These are phyloP conservation scores for Spea hammondii DNA, from an alignment of 2,797 vertebrate species.

Conservation along the genomic window DNA sequence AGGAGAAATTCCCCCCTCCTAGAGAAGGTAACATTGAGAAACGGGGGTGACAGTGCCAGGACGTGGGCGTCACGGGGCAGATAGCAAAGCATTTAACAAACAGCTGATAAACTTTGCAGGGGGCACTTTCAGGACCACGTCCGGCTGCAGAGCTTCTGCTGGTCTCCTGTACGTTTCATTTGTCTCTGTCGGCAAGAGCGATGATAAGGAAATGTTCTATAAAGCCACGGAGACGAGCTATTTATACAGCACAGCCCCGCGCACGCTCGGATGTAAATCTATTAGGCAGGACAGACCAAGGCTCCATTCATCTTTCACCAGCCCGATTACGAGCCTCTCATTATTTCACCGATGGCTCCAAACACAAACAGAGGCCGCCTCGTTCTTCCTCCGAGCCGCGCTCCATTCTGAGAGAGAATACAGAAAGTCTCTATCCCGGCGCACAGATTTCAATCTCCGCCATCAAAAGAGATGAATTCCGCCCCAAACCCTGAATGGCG, in stretches of 20 bases:
- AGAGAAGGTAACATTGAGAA: too few species aligned
- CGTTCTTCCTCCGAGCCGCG: conserved; percentile 7
- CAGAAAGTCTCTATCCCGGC: conserved; percentile 1
- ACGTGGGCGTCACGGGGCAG: too few species aligned
- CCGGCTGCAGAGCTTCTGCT: background rate
- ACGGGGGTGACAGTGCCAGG: too few species aligned
- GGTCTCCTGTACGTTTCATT: conserved; percentile 3
- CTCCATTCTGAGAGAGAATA: conserved; percentile 2
- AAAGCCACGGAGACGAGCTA: background rate
- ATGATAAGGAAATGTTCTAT: conserved; percentile 13
- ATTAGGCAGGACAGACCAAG: conserved; percentile 33
- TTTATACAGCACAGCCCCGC: conserved; percentile 11
- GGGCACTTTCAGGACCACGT: too few species aligned
- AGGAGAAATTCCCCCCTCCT: too few species aligned
- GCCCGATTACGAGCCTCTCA: conserved; percentile 43
- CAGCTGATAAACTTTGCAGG: too few species aligned
- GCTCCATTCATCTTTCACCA: conserved; percentile 44
- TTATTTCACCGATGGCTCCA: conserved; percentile 51
- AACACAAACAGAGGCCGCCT: conserved; percentile 51
- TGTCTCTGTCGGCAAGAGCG: background rate
- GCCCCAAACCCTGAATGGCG: too few species aligned
- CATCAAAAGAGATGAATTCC: too few species aligned
- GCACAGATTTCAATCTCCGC: conserved; percentile 26
- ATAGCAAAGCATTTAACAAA: too few species aligned
- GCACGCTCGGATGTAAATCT: conserved; percentile 46